These are phyloP conservation scores for Hippocampus kuda DNA, from an alignment of 2,797 vertebrate species.

Conservation along the genomic window DNA sequence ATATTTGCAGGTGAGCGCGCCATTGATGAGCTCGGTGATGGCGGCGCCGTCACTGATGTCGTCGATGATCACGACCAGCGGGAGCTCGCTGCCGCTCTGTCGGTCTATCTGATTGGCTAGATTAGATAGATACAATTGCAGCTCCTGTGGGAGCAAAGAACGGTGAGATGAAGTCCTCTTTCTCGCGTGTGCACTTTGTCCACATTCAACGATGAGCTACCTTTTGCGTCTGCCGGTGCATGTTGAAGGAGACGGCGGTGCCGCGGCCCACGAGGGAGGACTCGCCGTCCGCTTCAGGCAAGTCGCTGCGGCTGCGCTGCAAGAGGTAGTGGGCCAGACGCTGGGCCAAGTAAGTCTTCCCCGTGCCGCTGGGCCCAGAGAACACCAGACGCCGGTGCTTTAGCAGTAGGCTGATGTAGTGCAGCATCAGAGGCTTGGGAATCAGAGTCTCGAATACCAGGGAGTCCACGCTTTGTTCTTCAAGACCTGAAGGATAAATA, in stretches of 20 bases:
- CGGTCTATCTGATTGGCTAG: conserved; percentile 90
- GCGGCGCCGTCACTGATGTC: conserved; percentile 81
- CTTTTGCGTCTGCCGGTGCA: conserved; percentile 94
- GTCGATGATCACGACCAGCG: conserved; percentile 87
- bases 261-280: conserved; percentile 24
- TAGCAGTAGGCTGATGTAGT: conserved; percentile 88
- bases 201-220: conserved; percentile 43
- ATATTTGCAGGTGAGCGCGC: conserved; percentile 95
- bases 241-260: conserved; percentile 82
- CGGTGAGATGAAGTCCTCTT: background rate
- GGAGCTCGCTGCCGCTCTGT: conserved; percentile 79
- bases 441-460: conserved; percentile 92
- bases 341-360: conserved; percentile 88
- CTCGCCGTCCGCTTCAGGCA: conserved; percentile 59
- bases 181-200: background rate
- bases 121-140: conserved; percentile 90
- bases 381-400: conserved; percentile 90
- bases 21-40: conserved; percentile 88
- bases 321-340: conserved; percentile 86
- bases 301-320: conserved; percentile 75
- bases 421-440: conserved; percentile 95
- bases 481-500: conserved; percentile 67
- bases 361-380: conserved; percentile 89
- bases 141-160: conserved; percentile 66
- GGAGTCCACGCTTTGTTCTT: conserved; percentile 87